Percentiles rank a stretch among this genome's conserved stretches.
Conservation (phyloP, 2,797 vertebrate species). For the Pogoniulus pusillus region DNA sequence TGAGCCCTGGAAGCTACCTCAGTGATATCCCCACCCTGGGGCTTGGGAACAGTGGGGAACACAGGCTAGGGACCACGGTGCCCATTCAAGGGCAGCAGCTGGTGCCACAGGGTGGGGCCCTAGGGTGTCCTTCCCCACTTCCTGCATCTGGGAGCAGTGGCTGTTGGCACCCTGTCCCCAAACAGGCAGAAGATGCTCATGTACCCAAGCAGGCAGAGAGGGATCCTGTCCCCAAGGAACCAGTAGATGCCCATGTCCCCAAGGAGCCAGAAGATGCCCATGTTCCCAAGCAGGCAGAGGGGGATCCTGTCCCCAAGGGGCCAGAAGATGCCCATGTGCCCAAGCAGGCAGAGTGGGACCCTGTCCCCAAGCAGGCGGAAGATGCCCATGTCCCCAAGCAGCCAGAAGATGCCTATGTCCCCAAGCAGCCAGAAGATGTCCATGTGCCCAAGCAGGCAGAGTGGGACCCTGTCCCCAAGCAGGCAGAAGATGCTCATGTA, state of each 20-base stretch:
- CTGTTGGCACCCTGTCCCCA: background rate
- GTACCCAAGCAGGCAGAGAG: too few species aligned
- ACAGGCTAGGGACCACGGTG: rapidly evolving
- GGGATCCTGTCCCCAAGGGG: background rate
- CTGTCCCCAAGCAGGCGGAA: background rate
- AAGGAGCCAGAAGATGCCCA: background rate
- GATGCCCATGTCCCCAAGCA: background rate
- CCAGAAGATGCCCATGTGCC: too few species aligned
- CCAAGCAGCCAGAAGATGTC: background rate
- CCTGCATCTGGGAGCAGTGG: rapidly evolving
- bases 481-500: background rate
- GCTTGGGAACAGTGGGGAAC: background rate
- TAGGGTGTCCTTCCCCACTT: background rate
- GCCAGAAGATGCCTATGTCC: background rate
- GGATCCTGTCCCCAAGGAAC: too few species aligned
- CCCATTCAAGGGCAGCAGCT: background rate
- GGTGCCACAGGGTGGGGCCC: background rate
- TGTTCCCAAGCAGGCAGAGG: background rate
- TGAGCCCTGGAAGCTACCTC: background rate
- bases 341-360: too few species aligned
- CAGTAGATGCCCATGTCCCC: too few species aligned
- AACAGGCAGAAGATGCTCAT: background rate
- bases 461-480: too few species aligned
- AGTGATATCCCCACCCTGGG: background rate
- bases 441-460: too few species aligned